Evolutionary conservation across 2,797 vertebrate genomes (phyloP), one percentile per base, ranked within the genome.

Genomic region (Eremophila alpestris): DNA sequence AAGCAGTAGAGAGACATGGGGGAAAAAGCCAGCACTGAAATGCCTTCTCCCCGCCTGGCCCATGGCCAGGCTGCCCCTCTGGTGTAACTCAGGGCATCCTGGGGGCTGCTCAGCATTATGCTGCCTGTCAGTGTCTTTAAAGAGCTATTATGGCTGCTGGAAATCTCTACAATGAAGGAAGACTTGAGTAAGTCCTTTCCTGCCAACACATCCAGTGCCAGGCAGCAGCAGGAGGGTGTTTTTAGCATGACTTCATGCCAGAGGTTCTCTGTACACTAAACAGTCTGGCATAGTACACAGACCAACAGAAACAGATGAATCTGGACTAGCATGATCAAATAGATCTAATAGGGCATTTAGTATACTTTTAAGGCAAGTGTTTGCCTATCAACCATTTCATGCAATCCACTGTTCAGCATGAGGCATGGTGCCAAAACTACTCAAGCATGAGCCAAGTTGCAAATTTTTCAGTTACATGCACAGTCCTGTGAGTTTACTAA

Each of bases 141-240:
- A 94, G 91, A 93, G 65, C 92, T 83, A 41, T 91, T 94, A 78
- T 46, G 26, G 76, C 82, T 91, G 74, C 79, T 76, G 73, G 41
- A 30, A 89, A 60, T 73, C 65, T 56, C 79, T 73, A 59, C 82
- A 73, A 69, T 76, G 92, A 85, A 59, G 62, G 26, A 55, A 75
- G 70, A 92, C 79, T 90, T 64, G 32, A 85, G n/a, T 54, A 43
- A 90, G 62, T 63, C 70, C 87, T 96, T 91, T 73, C 40, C 79
- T 94, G 92, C 84, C 89, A 96, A 70, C 59, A 76, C 26, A 81
- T 41, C 17, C 69, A 71, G 64, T 85, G 90, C 94, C 94, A 94
- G 76, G 67, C 87, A 96, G 76, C 93, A 95, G 93, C 82, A 89
- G 93, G 91, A 86, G 90, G 82, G 62, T 89, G 46, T 80, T 92